Conservation (phyloP, 2,113 vertebrate species). For the Macquaria ambigua region DNA sequence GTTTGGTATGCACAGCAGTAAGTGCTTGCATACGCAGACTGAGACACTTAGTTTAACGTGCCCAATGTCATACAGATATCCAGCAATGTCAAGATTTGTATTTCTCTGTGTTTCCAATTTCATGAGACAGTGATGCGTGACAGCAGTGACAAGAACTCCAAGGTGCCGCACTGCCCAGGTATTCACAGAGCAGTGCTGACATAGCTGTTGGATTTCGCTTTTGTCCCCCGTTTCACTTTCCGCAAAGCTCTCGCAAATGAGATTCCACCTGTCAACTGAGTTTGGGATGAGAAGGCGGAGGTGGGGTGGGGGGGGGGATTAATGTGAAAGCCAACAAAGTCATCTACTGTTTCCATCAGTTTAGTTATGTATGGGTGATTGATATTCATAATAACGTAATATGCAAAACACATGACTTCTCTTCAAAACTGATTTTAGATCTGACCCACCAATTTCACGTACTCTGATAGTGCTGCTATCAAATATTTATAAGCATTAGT, state of each 20-base stretch:
- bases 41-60: slow-evolving; percentile 62
- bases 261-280: slow-evolving; percentile 62
- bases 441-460: neutral
- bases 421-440: neutral
- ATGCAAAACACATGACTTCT: neutral
- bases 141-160: slow-evolving; percentile 78
- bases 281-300: slow-evolving; percentile 33
- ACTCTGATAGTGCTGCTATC: neutral
- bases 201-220: slow-evolving; percentile 47
- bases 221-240: slow-evolving; percentile 54
- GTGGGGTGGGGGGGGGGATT: neutral
- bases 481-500: slow-evolving; percentile 27
- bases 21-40: slow-evolving; percentile 65
- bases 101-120: slow-evolving; percentile 83
- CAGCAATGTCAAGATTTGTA: slow-evolving; percentile 82
- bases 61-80: slow-evolving; percentile 81
- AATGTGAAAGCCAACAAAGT: slow-evolving; percentile 5
- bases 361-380: neutral
- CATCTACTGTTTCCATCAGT: slow-evolving; percentile 6
- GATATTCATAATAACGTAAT: neutral
- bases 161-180: slow-evolving; percentile 73
- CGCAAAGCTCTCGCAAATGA: slow-evolving; percentile 64
- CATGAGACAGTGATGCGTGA: slow-evolving; percentile 82
- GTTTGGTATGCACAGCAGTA: slow-evolving; percentile 59
- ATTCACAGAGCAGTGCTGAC: slow-evolving; percentile 70